A percentile compares a stretch with the other conserved stretches of the same genome.
phyloP scores from a whole-genome alignment of 2,797 vertebrate species.

The Pterois miles region DNA sequence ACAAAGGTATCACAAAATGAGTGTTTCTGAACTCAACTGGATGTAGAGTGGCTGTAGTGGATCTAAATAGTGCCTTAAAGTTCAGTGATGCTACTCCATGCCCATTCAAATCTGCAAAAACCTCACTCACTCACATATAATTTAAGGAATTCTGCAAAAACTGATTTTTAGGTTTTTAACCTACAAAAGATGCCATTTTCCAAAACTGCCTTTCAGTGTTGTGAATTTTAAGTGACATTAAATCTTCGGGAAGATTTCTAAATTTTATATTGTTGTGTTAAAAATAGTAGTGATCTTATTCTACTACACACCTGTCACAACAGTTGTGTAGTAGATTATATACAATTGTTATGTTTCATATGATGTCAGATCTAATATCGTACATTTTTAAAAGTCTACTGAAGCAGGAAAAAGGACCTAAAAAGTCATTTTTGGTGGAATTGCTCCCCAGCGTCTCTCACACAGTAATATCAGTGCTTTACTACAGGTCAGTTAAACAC shows the following conservation, averaged over 20 bases:
- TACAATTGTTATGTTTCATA: neutral
- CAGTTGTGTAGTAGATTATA: neutral
- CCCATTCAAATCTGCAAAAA: slow-evolving; percentile 35
- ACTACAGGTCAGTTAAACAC: slow-evolving; percentile 69
- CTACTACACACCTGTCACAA: neutral
- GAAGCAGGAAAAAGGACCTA: slow-evolving; percentile 19
- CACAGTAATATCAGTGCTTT: slow-evolving; percentile 69
- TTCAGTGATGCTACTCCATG: slow-evolving; percentile 51
- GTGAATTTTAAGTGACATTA: neutral
- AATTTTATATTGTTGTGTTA: slow-evolving; percentile 1
- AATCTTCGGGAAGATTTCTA: slow-evolving; percentile 19
- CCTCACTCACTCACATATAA: slow-evolving; percentile 1
- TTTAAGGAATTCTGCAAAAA: slow-evolving; percentile 26
- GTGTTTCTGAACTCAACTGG: slow-evolving; percentile 15
- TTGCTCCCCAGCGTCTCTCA: slow-evolving; percentile 35
- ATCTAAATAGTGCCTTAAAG: slow-evolving; percentile 55
- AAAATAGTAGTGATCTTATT: neutral
- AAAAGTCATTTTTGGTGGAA: slow-evolving; percentile 31
- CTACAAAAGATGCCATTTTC: slow-evolving; percentile 17
- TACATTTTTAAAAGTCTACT: neutral
- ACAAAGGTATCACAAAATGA: slow-evolving; percentile 25
- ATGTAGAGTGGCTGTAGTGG: slow-evolving; percentile 69
- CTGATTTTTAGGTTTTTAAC: slow-evolving; percentile 27
- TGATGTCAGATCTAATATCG: neutral
- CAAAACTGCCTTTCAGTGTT: neutral